A percentile compares a stretch with the other conserved stretches of the same genome.
Conservation (phyloP, 1,140 invertebrate genomes). For the Orchesella cincta region DNA sequence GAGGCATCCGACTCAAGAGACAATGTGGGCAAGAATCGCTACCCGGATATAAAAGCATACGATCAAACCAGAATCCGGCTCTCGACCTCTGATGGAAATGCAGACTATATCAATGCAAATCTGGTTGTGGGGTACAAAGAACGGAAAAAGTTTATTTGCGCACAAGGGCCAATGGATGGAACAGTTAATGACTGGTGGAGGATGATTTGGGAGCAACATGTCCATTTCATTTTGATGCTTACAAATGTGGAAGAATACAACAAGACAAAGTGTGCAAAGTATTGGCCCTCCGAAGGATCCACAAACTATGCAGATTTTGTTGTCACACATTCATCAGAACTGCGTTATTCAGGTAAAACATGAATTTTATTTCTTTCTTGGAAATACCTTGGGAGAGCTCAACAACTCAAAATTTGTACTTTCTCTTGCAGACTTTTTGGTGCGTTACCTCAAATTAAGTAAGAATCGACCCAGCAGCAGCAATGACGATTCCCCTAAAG, state of each 20-base stretch:
- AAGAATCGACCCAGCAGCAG: constrained; percentile 53
- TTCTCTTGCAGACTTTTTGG: constrained; percentile 79
- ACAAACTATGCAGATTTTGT: constrained; percentile 76
- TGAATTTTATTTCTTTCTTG: constrained; percentile 9
- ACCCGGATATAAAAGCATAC: constrained; percentile 87
- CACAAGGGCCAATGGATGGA: constrained; percentile 86
- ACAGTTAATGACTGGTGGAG: constrained; percentile 95
- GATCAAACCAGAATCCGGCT: constrained; percentile 88
- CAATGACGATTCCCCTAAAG: constrained; percentile 60
- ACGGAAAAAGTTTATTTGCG: constrained; percentile 90
- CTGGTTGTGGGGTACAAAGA: constrained; percentile 88
- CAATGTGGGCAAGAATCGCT: constrained; percentile 82
- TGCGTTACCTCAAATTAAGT: constrained; percentile 72
- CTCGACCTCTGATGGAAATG: constrained; percentile 72
- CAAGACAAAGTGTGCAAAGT: constrained; percentile 89
- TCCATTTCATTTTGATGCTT: constrained; percentile 89
- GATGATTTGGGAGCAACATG: constrained; percentile 95
- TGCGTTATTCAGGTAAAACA: constrained; percentile 60
- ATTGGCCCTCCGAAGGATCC: constrained; percentile 73
- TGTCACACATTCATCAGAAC: constrained; percentile 75
- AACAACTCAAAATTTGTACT: constrained; percentile 11
- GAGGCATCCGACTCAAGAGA: constrained; percentile 82
- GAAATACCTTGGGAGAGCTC: neutral
- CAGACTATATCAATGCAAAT: constrained; percentile 92
- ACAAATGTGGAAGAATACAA: constrained; percentile 92